Evolutionary conservation across 1,140 invertebrate species (phyloP).

Genomic region (Diachasma alloeum): DNA sequence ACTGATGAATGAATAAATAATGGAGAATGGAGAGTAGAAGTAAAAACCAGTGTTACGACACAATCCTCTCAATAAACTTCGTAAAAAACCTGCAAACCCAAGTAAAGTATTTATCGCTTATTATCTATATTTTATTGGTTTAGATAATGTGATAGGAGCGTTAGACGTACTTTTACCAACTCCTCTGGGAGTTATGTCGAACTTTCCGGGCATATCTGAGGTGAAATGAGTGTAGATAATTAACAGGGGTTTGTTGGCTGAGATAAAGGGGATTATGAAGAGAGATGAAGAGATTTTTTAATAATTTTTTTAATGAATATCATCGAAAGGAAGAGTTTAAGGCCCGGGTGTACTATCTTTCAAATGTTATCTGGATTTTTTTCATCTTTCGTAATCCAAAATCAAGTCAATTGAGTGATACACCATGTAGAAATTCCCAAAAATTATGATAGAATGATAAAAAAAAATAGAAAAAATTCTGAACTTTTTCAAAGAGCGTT

Average conservation of each 20-base stretch:
- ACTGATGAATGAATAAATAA: constrained; percentile 17
- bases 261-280: neutral
- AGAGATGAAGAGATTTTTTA: neutral
- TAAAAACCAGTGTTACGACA: constrained; percentile 48
- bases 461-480: too few species aligned
- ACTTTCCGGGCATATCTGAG: neutral
- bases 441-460: too few species aligned
- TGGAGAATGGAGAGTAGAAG: constrained; percentile 15
- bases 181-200: neutral
- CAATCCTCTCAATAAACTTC: constrained; percentile 41
- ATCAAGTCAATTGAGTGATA: too few species aligned
- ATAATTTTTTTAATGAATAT: neutral
- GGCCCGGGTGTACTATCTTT: too few species aligned
- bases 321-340: neutral
- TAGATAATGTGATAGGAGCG: constrained; percentile 55
- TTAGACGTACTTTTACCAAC: constrained; percentile 57
- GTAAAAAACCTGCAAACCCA: constrained; percentile 61
- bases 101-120: constrained; percentile 46
- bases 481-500: too few species aligned
- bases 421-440: too few species aligned
- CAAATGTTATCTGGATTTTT: too few species aligned
- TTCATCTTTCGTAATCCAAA: too few species aligned
- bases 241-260: too few species aligned
- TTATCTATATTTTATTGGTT: constrained; percentile 27
- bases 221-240: neutral